Base-by-base conservation (phyloP, 2,113 vertebrate species). In the Pitta sordida region DNA sequence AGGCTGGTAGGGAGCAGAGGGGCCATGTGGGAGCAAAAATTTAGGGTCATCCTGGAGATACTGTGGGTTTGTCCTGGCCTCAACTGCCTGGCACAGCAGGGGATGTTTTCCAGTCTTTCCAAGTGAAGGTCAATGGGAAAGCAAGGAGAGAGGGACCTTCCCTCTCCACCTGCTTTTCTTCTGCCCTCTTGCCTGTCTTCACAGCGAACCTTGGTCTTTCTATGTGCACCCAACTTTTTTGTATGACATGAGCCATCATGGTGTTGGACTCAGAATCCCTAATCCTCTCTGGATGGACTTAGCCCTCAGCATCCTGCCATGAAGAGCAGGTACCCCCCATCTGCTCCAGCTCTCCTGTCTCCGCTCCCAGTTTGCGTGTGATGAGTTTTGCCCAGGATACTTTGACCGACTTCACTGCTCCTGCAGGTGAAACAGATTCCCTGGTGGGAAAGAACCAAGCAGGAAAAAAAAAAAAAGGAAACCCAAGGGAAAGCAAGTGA, bases 221-320 rank as follows among this genome's bases (percentile, higher is more conserved):
- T 23, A 2, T 0, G 1, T 3, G 2, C 29, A 12, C 20, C 39
- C 55, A 58, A 9, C 13, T 3, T 41, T n/a, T 41, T 39, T 4
- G 4, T 2, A 10, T 5, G 22, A 5, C 5, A 27, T 19, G 44
- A 5, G 0, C 37, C 37, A 1, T 49, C 1, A 5, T 0, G 0
- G 10, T 0, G 0, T 7, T 48, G 74, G 56, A 59, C 27, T 56
- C 9, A 6, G 56, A 55, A 41, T 23, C 36, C 39, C 60, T 15
- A 87, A 79, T 55, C 1, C 8, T 1, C 21, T 55, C 26, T 10
- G 7, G 12, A 6, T 11, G 9, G 48, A 29, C 68, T 68, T 22
- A 11, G 7, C 27, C 70, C 37, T 64, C 51, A 17, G 26, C 2
- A 1, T 7, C 17, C 16, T 14, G 17, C 52, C 62, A 13, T 3